Evolutionary conservation across 2,888 invertebrate genomes (phyloP), one percentile per base, ranked within the genome.

Genomic region (Dexiosoma caninum): DNA sequence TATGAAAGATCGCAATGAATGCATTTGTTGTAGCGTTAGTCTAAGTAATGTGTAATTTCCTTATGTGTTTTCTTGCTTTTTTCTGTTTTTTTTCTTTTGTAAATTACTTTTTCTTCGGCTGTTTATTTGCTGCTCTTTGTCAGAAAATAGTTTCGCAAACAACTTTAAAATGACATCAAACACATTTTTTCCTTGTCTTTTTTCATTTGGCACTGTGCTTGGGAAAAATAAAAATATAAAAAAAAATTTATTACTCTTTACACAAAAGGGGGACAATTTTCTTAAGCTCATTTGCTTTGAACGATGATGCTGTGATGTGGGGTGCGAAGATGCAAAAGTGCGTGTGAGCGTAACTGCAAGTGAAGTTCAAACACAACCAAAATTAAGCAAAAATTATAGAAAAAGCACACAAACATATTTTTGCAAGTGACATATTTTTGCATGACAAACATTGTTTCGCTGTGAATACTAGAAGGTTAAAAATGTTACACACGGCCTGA

Each of bases 261-360:
- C 21, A 46, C 21, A 64, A 66, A 66, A 59, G 40, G 70, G 70
- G 51, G 37, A 74, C 80, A 27, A 83, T 76, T 66, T 77, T 82
- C 67, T 82, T 78, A 81, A 82, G 69, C 82, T 83, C 81, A 80
- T 82, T 82, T 83, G 78, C 82, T 83, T 83, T 67, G 78, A 82
- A 82, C 80, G 76, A 78, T 69, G 76, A 76, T 69, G 76, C 60
- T 35, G n/a, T n/a, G n/a, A n/a, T n/a, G n/a, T n/a, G n/a, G n/a
- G n/a, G n/a, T n/a, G n/a, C n/a, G n/a, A n/a, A n/a, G n/a, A n/a
- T n/a, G n/a, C n/a, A n/a, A n/a, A n/a, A n/a, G n/a, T n/a, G n/a
- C n/a, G n/a, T n/a, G 64, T 69, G 30, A 16, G 35, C 32, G 16
- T 37, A 14, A 4, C 19, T 62, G 21, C 12, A 8, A 32, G n/a